phyloP scores from a whole-genome alignment of 2,113 vertebrate genomes.

The Corydoras maculifer region DNA sequence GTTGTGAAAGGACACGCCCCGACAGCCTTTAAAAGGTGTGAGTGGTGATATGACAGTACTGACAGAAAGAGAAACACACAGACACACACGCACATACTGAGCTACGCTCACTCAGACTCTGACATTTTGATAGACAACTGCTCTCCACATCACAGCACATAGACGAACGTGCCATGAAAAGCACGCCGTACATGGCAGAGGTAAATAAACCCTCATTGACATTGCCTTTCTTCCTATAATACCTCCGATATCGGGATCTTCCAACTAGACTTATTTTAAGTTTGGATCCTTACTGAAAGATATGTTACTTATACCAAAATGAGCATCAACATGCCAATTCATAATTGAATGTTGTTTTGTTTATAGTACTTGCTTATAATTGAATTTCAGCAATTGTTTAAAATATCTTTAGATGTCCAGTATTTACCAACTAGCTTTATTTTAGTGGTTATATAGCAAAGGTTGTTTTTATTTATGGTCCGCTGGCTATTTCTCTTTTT shows the following conservation, averaged over 20 bases:
- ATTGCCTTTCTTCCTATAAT: neutral
- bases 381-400: no score
- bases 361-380: no score
- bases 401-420: no score
- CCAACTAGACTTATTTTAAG: no score
- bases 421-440: no score
- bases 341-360: no score
- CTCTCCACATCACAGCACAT: slow-evolving; percentile 29
- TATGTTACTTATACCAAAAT: no score
- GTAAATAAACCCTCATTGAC: slow-evolving; percentile 44
- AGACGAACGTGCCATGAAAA: slow-evolving; percentile 33
- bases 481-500: no score
- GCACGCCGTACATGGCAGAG: slow-evolving; percentile 65
- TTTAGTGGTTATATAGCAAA: no score
- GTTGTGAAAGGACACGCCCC: slow-evolving; percentile 3
- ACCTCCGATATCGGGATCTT: neutral
- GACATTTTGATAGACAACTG: slow-evolving; percentile 2
- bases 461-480: no score
- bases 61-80: slow-evolving; percentile 31
- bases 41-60: slow-evolving; percentile 33
- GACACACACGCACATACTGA: slow-evolving; percentile 13
- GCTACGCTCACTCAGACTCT: slow-evolving; percentile 18
- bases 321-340: no score
- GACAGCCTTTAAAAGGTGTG: slow-evolving; percentile 38
- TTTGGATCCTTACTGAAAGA: no score